Evolutionary conservation across 2,797 vertebrate species (phyloP).

Genomic region (Spondyliosoma cantharus): DNA sequence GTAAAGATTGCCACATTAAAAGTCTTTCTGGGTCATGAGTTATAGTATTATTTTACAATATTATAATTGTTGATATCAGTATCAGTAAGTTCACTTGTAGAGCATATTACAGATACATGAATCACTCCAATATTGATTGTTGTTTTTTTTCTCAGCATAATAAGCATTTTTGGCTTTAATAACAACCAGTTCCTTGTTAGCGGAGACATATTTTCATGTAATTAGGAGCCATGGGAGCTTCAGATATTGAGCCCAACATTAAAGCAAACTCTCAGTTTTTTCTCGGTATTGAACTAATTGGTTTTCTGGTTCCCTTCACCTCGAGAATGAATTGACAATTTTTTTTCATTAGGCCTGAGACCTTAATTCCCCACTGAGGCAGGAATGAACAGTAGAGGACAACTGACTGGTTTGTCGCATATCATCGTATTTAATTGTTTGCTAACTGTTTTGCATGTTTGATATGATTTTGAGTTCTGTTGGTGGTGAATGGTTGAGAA

Average conservation of each 20-base stretch:
- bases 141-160: not conserved
- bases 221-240: not conserved
- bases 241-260: not conserved
- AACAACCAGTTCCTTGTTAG: not conserved
- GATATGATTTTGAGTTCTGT: not conserved
- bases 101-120: slow-evolving; percentile 1
- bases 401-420: not conserved
- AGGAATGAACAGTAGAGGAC: not conserved
- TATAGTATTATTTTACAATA: not conserved
- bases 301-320: not conserved
- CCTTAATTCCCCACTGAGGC: not conserved
- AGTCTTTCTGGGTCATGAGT: too few relatives aligned
- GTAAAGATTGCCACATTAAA: not conserved
- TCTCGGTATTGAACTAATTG: not conserved
- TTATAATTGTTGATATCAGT: too few relatives aligned
- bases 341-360: not conserved
- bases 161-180: slow-evolving; percentile 16
- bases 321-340: slow-evolving; percentile 1
- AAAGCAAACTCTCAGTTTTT: not conserved
- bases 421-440: not conserved
- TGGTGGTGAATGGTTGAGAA: not conserved
- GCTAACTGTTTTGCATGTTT: not conserved
- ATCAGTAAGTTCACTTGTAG: too few relatives aligned
- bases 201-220: slow-evolving; percentile 12
- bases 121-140: not conserved